These are phyloP conservation scores for Ciconia stormi DNA, from an alignment of 2,113 vertebrate genomes.

Conservation along the genomic window DNA sequence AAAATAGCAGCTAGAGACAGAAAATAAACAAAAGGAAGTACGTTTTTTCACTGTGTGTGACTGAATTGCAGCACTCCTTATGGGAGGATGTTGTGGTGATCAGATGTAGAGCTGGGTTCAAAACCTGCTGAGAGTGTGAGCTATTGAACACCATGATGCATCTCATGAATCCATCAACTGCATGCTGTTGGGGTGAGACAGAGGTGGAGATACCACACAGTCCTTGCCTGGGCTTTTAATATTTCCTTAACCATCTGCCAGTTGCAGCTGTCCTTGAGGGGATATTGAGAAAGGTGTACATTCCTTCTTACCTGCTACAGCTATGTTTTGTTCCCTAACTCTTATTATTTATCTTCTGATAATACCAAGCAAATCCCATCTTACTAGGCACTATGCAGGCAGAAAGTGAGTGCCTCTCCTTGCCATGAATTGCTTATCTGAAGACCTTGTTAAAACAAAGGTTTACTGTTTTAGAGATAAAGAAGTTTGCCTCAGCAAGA, in stretches of 20 bases:
- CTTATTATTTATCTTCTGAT: not conserved
- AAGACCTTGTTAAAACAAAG: not conserved
- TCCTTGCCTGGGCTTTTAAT: not conserved
- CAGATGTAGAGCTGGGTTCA: not conserved
- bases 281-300: not conserved
- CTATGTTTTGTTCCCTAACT: not conserved
- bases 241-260: not conserved
- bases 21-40: not conserved
- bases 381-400: not conserved
- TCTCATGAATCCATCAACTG: not conserved
- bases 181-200: not conserved
- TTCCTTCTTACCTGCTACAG: not conserved
- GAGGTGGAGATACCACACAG: not conserved
- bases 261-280: not conserved
- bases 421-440: not conserved
- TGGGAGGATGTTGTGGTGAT: not conserved
- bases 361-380: not conserved
- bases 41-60: not conserved
- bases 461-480: not conserved
- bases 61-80: not conserved
- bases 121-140: not conserved
- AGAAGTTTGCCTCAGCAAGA: not conserved
- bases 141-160: not conserved
- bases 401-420: not conserved
- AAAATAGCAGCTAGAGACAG: not conserved